Evolutionary conservation across 2,113 vertebrate species (phyloP), one percentile per base, ranked within the genome.

Genomic region (Salvelinus alpinus): DNA sequence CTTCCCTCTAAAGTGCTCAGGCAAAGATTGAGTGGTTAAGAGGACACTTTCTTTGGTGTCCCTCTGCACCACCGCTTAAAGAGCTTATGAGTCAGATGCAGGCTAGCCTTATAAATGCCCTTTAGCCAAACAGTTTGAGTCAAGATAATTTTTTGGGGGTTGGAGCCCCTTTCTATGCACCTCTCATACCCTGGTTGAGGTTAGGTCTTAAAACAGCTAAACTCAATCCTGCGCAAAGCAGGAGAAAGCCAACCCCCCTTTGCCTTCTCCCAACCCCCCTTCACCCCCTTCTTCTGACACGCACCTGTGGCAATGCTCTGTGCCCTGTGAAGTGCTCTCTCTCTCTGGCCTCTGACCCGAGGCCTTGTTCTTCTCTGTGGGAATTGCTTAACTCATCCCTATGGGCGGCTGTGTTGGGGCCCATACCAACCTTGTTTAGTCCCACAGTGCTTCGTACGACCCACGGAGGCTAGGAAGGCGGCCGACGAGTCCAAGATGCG

Each of bases 351-450:
- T 94, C 93, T 96, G 95, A 95, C 95, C 80, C 85, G 86, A 91
- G 88, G 75, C 96, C 95, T 97, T 97, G 94, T 96, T 97, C 94
- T 94, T 96, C 94, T 96, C 80, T 96, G 95, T 95, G 94, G 96
- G 95, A 96, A 96, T 96, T 80, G 94, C 95, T 95, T 96, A 95
- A 98, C 97, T 98, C 96, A 97, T 96, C 95, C 95, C 95, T 96
- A 94, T 97, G 97, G 96, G 97, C 95, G 96, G 96, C 96, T 97
- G 95, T 95, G 96, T 98, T 98, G 96, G 93, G 94, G 96, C 97
- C 96, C 95, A 97, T 97, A 98, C 97, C 97, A 97, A 98, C 97
- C 96, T 96, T 99, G 97, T 99, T 96, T 99, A 98, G 97, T 99
- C 97, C 97, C 97, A 95, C 97, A 98, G 97, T 99, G 96, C 95